Evolutionary conservation across 1,140 invertebrate genomes (phyloP), one percentile per base, ranked within the genome.

Genomic region (Rhagoletis pomonella): DNA sequence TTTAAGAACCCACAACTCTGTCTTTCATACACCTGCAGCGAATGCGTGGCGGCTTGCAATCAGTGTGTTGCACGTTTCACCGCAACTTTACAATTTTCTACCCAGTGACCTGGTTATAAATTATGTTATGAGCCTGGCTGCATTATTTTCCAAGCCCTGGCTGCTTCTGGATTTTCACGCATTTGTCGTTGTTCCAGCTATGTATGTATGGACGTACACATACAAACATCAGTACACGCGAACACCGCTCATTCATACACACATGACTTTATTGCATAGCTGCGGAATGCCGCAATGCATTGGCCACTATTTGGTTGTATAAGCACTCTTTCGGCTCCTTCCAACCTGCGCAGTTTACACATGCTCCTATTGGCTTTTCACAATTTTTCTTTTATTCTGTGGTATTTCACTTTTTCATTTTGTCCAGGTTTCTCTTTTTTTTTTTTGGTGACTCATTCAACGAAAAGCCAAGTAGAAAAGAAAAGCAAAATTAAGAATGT

Each of bases 21-120:
- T 29, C 29, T 29, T 5, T 4, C 73, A 5, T 55, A 50, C 50
- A 81, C 44, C 73, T 81, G 47, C 44, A 81, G 44, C 29, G 12
- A 81, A 42, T n/a, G 44, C 73, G 73, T 81, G 73, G 47, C 73
- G 42, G n/a, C 73, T 29, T 81, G 73, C 42, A 81, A 81, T 55
- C 73, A 81, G 73, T 81, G 47, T 81, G 73, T 19, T 55, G 73
- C 73, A 81, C 73, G 73, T 55, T 81, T 14, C 47, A 81, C 73
- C 73, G 47, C 73, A 42, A 62, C 84, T 85, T 85, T 85, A 85
- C 84, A 85, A 85, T 85, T 85, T 85, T 85, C 84, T 85, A 85
- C 84, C 84, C 84, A 85, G 84, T 85, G 84, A 85, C 84, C 84
- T 62, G 84, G 84, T 85, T 85, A 62, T 85, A 85, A 85, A 85